phyloP scores from a whole-genome alignment of 92 coral and sea anemone genomes.

The Porites lobata region DNA sequence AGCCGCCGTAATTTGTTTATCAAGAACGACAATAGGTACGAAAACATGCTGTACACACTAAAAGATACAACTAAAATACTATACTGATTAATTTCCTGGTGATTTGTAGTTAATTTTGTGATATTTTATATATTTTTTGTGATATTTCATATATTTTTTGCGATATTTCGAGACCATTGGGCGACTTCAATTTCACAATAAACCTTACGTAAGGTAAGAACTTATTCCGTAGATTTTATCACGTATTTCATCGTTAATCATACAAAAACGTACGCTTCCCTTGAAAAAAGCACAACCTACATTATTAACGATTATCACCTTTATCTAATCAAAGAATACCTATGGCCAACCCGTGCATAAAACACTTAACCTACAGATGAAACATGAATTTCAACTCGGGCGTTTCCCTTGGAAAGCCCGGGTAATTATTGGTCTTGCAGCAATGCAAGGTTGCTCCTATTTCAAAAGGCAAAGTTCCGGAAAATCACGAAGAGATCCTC shows the following conservation, averaged over 20 bases:
- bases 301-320: no score
- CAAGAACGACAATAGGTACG: background rate
- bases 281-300: background rate
- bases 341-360: no score
- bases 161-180: slow-evolving; percentile 1
- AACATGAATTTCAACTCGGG: no score
- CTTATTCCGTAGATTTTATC: slow-evolving; percentile 7
- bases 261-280: slow-evolving; percentile 7
- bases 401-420: no score
- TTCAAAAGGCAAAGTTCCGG: no score
- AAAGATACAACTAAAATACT: background rate
- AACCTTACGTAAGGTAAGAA: slow-evolving; percentile 5
- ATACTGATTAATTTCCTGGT: background rate
- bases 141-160: background rate
- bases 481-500: no score
- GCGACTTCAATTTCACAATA: slow-evolving; percentile 4
- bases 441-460: no score
- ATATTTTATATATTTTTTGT: background rate
- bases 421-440: no score
- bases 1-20: slow-evolving; percentile 10
- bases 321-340: no score
- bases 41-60: slow-evolving; percentile 4
- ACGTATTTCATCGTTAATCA: slow-evolving; percentile 13
- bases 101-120: background rate
- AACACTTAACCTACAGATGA: no score